Evolutionary conservation across 2,797 vertebrate species (phyloP), one percentile per base, ranked within the genome.

Genomic region (Acanthis flammea): DNA sequence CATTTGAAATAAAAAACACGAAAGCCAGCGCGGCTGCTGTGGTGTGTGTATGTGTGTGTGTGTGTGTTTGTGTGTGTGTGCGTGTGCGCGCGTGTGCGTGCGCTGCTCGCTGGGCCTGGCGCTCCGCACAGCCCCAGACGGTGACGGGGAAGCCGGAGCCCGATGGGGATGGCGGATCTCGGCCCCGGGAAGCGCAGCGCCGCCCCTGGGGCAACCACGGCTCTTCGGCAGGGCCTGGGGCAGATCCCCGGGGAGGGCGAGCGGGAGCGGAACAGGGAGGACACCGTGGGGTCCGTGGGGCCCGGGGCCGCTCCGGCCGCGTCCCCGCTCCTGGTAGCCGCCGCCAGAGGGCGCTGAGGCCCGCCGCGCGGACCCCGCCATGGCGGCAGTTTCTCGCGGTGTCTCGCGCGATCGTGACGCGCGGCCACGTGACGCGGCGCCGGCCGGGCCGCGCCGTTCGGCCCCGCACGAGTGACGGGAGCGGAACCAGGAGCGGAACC

Each of bases 1-100:
- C 53, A 75, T 97, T 98, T 97, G 97, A 96, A 98, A 97, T 98
- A 98, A 98, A 98, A 96, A 92, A 78, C 28, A 24, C 16, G 87
- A 91, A 93, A 83, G 39, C 65, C 72, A 18, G 28, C 4, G 2
- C 3, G n/a, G 5, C 21, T 65, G 54, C 50, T 60, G 45, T 81
- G 41, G 33, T 54, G 45, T 19, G 10, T 41, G n/a, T 54, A 17
- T 58, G 37, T 12, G 37, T 37, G 37, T 37, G 33, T 54, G 45
- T 19, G 10, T 41, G n/a, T 58, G 19, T 58, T 10, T 37, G 37
- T 37, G 37, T n/a, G n/a, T n/a, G n/a, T n/a, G n/a, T n/a, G n/a
- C n/a, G n/a, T n/a, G n/a, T n/a, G n/a, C n/a, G n/a, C n/a, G n/a
- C 10, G 37, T 12, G 37, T 37, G 10, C 37, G 11, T 37, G 12